These are phyloP conservation scores for Luidia sarsii DNA, from an alignment of 53 echinoderm and acorn worm genomes.

Conservation along the genomic window DNA sequence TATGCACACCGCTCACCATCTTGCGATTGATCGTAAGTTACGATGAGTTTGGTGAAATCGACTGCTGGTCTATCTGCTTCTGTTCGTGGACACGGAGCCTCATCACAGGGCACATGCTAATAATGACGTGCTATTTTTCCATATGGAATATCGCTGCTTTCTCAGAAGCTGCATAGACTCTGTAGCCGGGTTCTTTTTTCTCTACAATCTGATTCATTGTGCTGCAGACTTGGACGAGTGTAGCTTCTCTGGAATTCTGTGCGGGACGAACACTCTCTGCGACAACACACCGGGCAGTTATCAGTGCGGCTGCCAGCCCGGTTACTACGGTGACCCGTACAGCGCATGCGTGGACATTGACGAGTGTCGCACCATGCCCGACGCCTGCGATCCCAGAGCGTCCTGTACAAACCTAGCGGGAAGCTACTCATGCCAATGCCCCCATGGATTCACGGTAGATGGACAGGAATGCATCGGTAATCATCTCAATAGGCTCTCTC, in stretches of 20 bases:
- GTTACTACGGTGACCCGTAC: neutral
- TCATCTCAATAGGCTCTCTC: too few species aligned
- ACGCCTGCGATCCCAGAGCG: neutral
- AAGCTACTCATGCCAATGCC: neutral
- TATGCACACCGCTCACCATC: too few species aligned
- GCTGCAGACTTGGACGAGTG: conserved; percentile 1
- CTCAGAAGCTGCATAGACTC: too few species aligned
- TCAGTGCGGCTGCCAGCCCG: neutral
- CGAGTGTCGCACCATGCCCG: neutral
- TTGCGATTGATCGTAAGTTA: too few species aligned
- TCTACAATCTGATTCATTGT: too few species aligned
- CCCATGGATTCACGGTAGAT: neutral
- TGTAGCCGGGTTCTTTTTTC: neutral
- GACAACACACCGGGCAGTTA: neutral
- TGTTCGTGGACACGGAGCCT: too few species aligned
- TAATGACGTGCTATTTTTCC: too few species aligned
- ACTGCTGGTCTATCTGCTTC: too few species aligned
- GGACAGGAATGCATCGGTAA: too few species aligned
- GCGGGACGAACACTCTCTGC: neutral
- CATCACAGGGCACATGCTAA: too few species aligned
- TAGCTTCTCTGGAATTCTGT: neutral
- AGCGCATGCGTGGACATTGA: neutral
- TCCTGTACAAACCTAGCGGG: neutral
- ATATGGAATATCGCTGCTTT: too few species aligned
- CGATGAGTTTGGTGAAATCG: too few species aligned